A percentile compares a stretch with the other conserved stretches of the same genome.
Conservation (phyloP, 1,140 invertebrate genomes). For the Trichonephila clavata region DNA sequence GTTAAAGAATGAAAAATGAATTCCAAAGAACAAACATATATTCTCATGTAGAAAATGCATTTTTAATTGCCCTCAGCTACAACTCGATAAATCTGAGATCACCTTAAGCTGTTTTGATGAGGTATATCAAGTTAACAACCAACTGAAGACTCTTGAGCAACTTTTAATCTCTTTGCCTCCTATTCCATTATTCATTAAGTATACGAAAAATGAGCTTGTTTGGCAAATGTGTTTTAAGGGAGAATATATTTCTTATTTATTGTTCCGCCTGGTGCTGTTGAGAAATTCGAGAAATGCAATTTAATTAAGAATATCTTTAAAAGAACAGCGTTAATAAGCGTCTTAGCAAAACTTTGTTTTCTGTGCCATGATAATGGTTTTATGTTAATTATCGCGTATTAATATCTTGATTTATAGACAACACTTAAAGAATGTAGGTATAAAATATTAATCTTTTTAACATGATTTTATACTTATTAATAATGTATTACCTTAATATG, state of each 20-base stretch:
- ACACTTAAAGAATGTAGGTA: background rate
- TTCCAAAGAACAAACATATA: background rate
- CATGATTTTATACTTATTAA: background rate
- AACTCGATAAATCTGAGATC: background rate
- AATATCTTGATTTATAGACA: background rate
- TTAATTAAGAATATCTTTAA: constrained; percentile 29
- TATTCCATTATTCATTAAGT: constrained; percentile 4
- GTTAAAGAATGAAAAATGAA: no score
- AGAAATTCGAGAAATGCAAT: constrained; percentile 10
- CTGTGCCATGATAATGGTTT: background rate
- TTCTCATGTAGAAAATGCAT: constrained; percentile 2
- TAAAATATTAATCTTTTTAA: background rate
- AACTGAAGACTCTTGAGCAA: background rate
- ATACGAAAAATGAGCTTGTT: background rate
- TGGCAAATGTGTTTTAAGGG: background rate
- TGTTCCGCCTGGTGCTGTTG: background rate
- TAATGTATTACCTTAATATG: no score
- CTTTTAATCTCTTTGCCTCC: background rate
- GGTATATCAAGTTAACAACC: background rate
- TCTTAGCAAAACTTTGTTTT: background rate
- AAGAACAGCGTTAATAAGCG: background rate
- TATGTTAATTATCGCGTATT: no score
- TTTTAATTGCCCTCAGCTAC: background rate
- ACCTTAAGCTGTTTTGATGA: background rate
- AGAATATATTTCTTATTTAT: constrained; percentile 8